Evolutionary conservation across 2,113 vertebrate species (phyloP).

Genomic region (Carassius auratus): DNA sequence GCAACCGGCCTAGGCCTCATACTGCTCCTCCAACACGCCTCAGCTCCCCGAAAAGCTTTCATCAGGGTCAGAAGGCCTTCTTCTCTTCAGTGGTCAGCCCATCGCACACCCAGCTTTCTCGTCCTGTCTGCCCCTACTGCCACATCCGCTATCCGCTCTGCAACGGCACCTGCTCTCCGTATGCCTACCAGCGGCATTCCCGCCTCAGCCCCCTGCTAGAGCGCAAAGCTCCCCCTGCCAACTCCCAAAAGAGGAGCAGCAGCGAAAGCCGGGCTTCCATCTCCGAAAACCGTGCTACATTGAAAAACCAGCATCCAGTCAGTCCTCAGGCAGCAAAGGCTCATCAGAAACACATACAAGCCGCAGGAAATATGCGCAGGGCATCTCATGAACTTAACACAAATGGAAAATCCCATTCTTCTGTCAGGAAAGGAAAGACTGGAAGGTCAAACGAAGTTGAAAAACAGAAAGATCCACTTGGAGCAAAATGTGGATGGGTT

Average conservation of each 20-base stretch:
- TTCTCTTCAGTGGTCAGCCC: constrained; percentile 69
- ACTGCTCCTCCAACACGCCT: constrained; percentile 76
- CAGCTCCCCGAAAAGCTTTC: constrained; percentile 75
- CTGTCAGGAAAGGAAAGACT: constrained; percentile 55
- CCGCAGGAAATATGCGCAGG: constrained; percentile 68
- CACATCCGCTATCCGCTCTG: constrained; percentile 77
- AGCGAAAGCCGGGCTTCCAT: constrained; percentile 74
- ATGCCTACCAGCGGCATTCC: constrained; percentile 79
- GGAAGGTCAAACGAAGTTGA: constrained; percentile 69
- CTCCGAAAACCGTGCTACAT: constrained; percentile 64
- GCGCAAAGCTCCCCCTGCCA: constrained; percentile 61
- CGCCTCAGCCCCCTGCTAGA: constrained; percentile 76
- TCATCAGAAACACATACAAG: constrained; percentile 72
- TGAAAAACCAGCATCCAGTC: constrained; percentile 65
- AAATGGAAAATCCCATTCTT: constrained; percentile 53
- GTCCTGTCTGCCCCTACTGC: constrained; percentile 74
- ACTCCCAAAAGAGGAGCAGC: constrained; percentile 71
- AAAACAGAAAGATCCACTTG: constrained; percentile 65
- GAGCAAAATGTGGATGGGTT: constrained; percentile 56
- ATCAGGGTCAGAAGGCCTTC: constrained; percentile 71
- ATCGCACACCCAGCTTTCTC: constrained; percentile 64
- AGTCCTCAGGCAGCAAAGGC: constrained; percentile 70
- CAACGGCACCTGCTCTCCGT: constrained; percentile 76
- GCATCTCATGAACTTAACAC: constrained; percentile 60
- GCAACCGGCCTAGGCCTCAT: constrained; percentile 73